These are phyloP conservation scores for Volucella inanis DNA, from an alignment of 2,888 invertebrate species.

Conservation along the genomic window DNA sequence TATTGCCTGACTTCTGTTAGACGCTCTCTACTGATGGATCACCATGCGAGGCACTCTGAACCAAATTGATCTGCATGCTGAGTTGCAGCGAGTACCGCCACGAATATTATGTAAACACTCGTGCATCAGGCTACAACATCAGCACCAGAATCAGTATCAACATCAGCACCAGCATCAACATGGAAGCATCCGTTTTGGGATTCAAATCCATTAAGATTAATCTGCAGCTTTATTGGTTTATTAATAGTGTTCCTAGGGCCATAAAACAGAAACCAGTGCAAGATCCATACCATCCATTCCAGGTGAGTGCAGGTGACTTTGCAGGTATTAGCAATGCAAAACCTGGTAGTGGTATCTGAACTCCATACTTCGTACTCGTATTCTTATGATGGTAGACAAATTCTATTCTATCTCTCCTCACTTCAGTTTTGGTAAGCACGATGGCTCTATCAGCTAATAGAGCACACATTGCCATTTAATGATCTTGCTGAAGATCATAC, in stretches of 20 bases:
- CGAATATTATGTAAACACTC: constrained; percentile 62
- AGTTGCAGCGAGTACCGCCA: background rate
- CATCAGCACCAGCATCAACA: constrained; percentile 26
- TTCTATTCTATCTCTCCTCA: constrained; percentile 30
- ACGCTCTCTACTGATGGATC: constrained; percentile 36
- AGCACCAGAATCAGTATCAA: constrained; percentile 15
- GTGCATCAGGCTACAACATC: background rate
- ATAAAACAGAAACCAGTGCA: constrained; percentile 32
- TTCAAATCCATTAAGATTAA: constrained; percentile 67
- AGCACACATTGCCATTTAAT: constrained; percentile 25
- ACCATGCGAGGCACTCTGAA: constrained; percentile 15
- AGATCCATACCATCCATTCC: background rate
- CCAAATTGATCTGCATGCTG: constrained; percentile 42
- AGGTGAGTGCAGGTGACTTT: constrained; percentile 10
- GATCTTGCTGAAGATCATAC: constrained; percentile 32
- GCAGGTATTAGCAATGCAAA: no score
- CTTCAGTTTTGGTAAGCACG: constrained; percentile 39
- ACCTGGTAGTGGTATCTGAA: background rate
- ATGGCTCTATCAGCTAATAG: constrained; percentile 64
- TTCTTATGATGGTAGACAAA: constrained; percentile 35
- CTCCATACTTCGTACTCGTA: constrained; percentile 17
- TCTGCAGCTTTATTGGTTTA: constrained; percentile 68
- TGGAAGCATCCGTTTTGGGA: constrained; percentile 62
- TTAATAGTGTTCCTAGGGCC: constrained; percentile 63
- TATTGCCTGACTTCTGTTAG: constrained; percentile 20